These are phyloP conservation scores for Alosa alosa DNA, from an alignment of 2,113 vertebrate species.

Conservation along the genomic window DNA sequence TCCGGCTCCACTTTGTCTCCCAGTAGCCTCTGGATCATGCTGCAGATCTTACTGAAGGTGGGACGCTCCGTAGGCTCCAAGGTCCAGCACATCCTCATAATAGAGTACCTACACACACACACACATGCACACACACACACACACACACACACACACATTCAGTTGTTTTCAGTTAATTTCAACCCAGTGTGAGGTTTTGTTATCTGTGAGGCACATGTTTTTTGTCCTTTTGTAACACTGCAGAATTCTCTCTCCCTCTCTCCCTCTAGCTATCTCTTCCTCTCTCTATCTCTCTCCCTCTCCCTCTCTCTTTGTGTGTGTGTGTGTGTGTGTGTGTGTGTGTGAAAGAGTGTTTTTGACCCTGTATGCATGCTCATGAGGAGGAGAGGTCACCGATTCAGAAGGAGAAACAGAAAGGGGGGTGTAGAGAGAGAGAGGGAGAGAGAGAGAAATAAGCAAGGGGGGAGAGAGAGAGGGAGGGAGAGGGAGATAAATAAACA, in stretches of 20 bases:
- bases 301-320: neutral
- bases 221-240: no score
- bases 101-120: conserved; percentile 75
- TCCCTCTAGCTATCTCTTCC: no score
- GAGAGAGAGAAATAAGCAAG: neutral
- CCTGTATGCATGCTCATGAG: neutral
- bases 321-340: neutral
- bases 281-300: no score
- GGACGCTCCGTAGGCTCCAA: conserved; percentile 86
- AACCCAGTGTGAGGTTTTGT: neutral
- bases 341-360: neutral
- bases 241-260: no score
- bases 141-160: conserved; percentile 15
- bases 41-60: conserved; percentile 83
- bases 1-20: conserved; percentile 67
- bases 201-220: no score
- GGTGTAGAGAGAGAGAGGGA: neutral
- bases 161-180: neutral
- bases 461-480: neutral
- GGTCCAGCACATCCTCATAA: conserved; percentile 95
- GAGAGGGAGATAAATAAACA: neutral
- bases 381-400: neutral
- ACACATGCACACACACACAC: conserved; percentile 1
- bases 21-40: conserved; percentile 80
- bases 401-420: neutral